Conservation (phyloP, 2,888 invertebrate genomes). For the Pemphredon lugubris region DNA sequence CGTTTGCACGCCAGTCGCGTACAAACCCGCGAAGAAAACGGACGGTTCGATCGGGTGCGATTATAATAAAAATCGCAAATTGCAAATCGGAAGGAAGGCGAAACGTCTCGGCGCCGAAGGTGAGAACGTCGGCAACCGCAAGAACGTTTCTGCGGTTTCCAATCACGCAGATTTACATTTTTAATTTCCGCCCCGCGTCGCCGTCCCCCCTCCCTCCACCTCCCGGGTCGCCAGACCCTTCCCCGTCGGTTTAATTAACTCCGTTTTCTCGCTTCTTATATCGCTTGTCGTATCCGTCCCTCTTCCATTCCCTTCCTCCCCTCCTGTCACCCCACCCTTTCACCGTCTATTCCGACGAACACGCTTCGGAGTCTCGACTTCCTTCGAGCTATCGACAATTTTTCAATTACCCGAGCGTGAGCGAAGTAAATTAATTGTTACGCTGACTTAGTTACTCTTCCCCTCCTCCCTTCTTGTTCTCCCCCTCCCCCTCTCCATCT, state of each 20-base stretch:
- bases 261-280: slow-evolving; percentile 73
- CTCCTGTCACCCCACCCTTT: slow-evolving; percentile 6
- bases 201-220: too few species aligned
- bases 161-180: slow-evolving; percentile 76
- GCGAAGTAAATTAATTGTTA: slow-evolving; percentile 73
- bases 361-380: slow-evolving; percentile 55
- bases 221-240: slow-evolving; percentile 46
- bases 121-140: too few species aligned
- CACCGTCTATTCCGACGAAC: slow-evolving; percentile 8
- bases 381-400: slow-evolving; percentile 68
- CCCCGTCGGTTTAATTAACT: slow-evolving; percentile 74
- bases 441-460: slow-evolving; percentile 42
- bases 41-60: slow-evolving; percentile 33
- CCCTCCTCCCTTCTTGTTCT: slow-evolving; percentile 18
- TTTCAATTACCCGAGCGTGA: slow-evolving; percentile 73
- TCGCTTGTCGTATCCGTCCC: slow-evolving; percentile 57
- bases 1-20: slow-evolving; percentile 37
- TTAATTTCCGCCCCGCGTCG: slow-evolving; percentile 71
- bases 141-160: slow-evolving; percentile 61
- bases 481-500: slow-evolving; percentile 20
- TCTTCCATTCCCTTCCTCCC: background rate
- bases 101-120: background rate
- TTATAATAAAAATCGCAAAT: slow-evolving; percentile 61
- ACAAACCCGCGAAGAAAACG: slow-evolving; percentile 15
- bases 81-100: slow-evolving; percentile 41